These are phyloP conservation scores for Lethocerus indicus DNA, from an alignment of 1,140 invertebrate species.

Conservation along the genomic window DNA sequence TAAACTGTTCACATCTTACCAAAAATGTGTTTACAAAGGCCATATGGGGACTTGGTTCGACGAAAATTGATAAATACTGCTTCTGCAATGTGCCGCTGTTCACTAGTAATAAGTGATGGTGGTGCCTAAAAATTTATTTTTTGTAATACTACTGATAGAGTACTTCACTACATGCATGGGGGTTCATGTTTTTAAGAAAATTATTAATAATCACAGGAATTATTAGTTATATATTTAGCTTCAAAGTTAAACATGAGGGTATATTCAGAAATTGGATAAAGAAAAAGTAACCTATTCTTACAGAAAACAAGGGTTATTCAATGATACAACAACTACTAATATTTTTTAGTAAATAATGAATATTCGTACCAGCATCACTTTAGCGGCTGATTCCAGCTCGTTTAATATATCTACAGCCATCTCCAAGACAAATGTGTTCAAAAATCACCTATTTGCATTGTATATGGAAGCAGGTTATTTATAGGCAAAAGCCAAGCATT, in stretches of 20 bases:
- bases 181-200: neutral
- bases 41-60: constrained; percentile 65
- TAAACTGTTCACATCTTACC: too few relatives aligned
- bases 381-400: constrained; percentile 47
- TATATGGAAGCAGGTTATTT: too few relatives aligned
- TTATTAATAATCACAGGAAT: neutral
- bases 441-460: too few relatives aligned
- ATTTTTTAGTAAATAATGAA: neutral
- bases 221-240: neutral
- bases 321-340: neutral
- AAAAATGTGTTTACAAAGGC: constrained; percentile 60
- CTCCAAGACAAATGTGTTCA: neutral
- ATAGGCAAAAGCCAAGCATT: too few relatives aligned
- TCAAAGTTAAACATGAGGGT: neutral
- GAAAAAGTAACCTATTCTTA: neutral
- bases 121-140: constrained; percentile 44
- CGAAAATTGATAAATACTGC: constrained; percentile 61
- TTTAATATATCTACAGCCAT: constrained; percentile 26
- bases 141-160: neutral
- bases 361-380: constrained; percentile 45
- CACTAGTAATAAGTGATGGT: constrained; percentile 54
- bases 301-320: neutral
- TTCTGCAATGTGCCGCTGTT: constrained; percentile 65
- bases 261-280: neutral
- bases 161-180: neutral